These are phyloP conservation scores for Trigoniulus corallinus DNA, from an alignment of 1,140 invertebrate species.

Conservation along the genomic window DNA sequence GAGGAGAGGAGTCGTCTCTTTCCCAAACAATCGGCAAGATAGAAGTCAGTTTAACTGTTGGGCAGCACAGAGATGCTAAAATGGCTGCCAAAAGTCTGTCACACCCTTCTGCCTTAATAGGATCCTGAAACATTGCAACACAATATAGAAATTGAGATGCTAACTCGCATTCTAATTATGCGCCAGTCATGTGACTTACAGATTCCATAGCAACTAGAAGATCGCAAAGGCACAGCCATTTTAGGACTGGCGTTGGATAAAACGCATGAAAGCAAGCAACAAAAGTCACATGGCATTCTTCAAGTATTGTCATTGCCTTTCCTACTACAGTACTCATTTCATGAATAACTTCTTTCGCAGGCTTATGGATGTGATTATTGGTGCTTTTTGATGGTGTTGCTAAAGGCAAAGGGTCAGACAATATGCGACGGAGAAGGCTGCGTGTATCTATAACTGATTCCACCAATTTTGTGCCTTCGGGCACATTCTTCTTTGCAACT, in stretches of 20 bases:
- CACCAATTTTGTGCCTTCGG: conserved; percentile 37
- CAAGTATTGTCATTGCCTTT: conserved; percentile 40
- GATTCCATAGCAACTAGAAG: conserved; percentile 59
- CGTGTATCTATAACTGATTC: conserved; percentile 74
- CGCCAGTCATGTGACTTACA: conserved; percentile 35
- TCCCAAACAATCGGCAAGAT: conserved; percentile 51
- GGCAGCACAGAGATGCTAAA: conserved; percentile 59
- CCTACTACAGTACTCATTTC: conserved; percentile 12
- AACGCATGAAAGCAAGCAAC: conserved; percentile 87
- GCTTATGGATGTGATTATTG: not conserved
- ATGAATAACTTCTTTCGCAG: conserved; percentile 5
- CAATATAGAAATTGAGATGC: too few relatives aligned
- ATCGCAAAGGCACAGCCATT: conserved; percentile 83
- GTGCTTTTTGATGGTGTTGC: too few relatives aligned
- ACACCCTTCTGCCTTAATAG: conserved; percentile 16
- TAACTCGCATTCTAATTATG: too few relatives aligned
- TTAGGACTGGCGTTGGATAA: conserved; percentile 80
- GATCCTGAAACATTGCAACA: not conserved
- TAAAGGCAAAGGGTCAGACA: conserved; percentile 43
- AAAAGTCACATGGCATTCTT: conserved; percentile 80
- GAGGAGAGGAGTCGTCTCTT: conserved; percentile 29
- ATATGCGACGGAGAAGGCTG: conserved; percentile 59
- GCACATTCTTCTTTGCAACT: conserved; percentile 6
- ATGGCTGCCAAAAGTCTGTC: conserved; percentile 62
- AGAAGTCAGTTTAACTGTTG: conserved; percentile 53